Evolutionary conservation across 2,888 invertebrate species (phyloP).

Genomic region (Coleophora flavipennella): DNA sequence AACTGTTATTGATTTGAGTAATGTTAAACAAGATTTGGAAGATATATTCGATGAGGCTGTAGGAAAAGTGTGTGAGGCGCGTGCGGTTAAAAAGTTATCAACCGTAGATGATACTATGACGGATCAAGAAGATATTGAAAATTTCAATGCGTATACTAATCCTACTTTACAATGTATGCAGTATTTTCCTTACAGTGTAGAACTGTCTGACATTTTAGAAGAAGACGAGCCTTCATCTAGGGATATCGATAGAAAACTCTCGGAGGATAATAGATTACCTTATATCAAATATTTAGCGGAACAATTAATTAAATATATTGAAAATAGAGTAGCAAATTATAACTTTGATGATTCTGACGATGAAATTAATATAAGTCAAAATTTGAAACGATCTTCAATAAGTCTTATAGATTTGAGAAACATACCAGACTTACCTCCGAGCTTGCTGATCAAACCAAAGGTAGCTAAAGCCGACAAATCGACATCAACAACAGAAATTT

Average conservation of each 20-base stretch:
- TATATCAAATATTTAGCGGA: constrained; percentile 40
- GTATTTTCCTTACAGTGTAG: constrained; percentile 50
- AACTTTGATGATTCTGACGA: constrained; percentile 37
- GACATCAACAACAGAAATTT: constrained; percentile 58
- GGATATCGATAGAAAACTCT: constrained; percentile 29
- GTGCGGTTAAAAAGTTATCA: constrained; percentile 29
- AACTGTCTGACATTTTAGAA: constrained; percentile 59
- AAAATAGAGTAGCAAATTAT: constrained; percentile 36
- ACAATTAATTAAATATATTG: constrained; percentile 46
- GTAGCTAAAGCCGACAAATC: constrained; percentile 53
- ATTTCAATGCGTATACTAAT: constrained; percentile 55
- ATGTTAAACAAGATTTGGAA: constrained; percentile 55
- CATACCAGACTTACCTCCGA: constrained; percentile 59
- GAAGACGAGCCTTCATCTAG: constrained; percentile 58
- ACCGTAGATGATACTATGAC: constrained; percentile 50
- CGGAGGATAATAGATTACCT: constrained; percentile 35
- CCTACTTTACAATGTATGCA: constrained; percentile 39
- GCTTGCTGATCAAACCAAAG: constrained; percentile 55
- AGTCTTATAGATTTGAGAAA: constrained; percentile 57
- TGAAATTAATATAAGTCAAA: constrained; percentile 49
- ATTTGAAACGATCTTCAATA: constrained; percentile 46
- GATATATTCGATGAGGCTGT: constrained; percentile 50
- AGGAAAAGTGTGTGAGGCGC: constrained; percentile 33
- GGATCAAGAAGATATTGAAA: constrained; percentile 56
- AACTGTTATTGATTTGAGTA: constrained; percentile 53